Percentiles rank a stretch among this genome's conserved stretches.
These are phyloP conservation scores for Yasuhikotakia modesta DNA, from an alignment of 2,797 vertebrate species.

Conservation along the genomic window DNA sequence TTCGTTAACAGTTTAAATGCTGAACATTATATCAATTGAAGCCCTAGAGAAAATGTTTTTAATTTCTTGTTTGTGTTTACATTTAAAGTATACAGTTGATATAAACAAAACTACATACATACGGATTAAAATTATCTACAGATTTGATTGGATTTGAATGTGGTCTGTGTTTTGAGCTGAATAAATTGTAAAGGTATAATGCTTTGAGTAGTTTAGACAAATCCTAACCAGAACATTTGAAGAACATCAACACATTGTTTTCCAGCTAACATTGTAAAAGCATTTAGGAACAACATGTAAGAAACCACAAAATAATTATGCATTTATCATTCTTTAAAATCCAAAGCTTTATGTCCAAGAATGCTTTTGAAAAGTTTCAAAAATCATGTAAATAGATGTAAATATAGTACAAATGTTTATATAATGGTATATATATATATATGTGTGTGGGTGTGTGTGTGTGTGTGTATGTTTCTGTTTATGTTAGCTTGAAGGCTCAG, in stretches of 20 bases:
- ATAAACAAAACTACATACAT: not conserved
- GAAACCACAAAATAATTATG: not conserved
- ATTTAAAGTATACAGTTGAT: not conserved
- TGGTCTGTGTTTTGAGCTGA: no score
- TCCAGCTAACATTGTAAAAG: not conserved
- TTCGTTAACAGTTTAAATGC: no score
- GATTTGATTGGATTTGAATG: no score
- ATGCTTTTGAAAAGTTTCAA: not conserved
- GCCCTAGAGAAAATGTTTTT: not conserved
- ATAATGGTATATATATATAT: no score
- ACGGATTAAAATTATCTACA: no score
- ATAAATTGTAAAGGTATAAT: no score
- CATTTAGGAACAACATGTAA: not conserved
- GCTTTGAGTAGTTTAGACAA: not conserved
- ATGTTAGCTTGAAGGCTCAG: slow-evolving; percentile 39
- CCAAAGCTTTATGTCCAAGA: not conserved
- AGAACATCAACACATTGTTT: not conserved
- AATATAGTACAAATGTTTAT: not conserved
- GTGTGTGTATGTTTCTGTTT: no score
- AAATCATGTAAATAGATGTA: no score
- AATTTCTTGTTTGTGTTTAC: not conserved
- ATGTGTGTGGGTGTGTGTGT: no score
- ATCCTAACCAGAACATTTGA: not conserved
- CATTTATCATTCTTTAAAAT: not conserved
- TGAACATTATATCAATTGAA: not conserved